Percentiles rank a stretch among this genome's conserved stretches.
These are phyloP conservation scores for Dromococcyx pavoninus DNA, from an alignment of 2,797 vertebrate genomes.

Conservation along the genomic window DNA sequence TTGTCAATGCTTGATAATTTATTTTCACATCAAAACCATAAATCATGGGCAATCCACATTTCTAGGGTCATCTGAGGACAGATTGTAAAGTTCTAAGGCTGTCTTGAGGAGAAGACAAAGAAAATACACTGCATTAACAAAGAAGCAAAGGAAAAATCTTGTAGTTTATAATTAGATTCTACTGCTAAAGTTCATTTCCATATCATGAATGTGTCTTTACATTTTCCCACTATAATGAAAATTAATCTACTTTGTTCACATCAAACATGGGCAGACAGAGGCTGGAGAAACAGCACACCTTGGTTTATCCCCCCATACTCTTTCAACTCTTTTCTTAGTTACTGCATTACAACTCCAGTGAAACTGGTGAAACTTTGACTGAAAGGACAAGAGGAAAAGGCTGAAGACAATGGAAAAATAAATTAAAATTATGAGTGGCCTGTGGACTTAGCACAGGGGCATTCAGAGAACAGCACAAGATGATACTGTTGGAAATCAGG, in stretches of 20 bases:
- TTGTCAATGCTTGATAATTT: constrained; percentile 5
- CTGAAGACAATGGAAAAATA: not conserved
- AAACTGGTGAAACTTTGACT: not conserved
- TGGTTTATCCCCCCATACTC: not conserved
- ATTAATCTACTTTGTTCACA: not conserved
- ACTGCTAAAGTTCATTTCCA: not conserved
- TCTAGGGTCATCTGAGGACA: not conserved
- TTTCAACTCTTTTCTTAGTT: not conserved
- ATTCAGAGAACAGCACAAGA: not conserved
- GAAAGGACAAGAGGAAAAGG: not conserved
- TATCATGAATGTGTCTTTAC: not conserved
- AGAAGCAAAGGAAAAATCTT: not conserved
- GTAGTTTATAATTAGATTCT: not conserved
- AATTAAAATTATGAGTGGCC: not conserved
- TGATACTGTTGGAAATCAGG: not conserved
- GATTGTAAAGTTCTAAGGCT: not conserved
- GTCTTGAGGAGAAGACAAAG: not conserved
- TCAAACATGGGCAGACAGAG: not conserved
- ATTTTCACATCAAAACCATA: constrained; percentile 13
- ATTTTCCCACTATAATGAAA: not conserved
- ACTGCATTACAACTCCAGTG: not conserved
- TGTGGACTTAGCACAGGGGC: not conserved
- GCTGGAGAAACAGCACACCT: not conserved
- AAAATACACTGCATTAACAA: not conserved
- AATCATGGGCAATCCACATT: not conserved